Evolutionary conservation across 2,888 invertebrate species (phyloP).

Genomic region (Philereme transversata): DNA sequence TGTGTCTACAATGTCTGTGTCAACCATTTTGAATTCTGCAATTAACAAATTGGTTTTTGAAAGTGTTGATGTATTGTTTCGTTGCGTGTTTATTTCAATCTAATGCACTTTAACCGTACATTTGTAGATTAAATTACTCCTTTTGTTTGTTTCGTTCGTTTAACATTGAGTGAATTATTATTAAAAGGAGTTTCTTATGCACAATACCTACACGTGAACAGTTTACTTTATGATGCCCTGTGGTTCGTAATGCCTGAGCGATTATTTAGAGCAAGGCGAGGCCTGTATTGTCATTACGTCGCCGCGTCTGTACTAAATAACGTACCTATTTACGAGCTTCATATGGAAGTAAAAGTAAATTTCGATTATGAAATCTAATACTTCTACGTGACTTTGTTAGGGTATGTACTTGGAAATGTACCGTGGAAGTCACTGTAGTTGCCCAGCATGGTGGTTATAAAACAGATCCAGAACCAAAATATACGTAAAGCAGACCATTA

Average conservation of each 20-base stretch:
- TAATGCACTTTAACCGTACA: conserved; percentile 24
- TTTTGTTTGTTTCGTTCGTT: background rate
- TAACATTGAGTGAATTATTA: background rate
- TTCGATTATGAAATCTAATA: too few species aligned
- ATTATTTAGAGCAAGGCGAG: conserved; percentile 14
- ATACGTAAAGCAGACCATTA: too few species aligned
- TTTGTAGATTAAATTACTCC: conserved; percentile 23
- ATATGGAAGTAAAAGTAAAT: too few species aligned
- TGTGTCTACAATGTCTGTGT: conserved; percentile 46
- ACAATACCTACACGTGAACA: background rate
- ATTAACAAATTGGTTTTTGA: conserved; percentile 42
- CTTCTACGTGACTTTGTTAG: too few species aligned
- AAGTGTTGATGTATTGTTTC: conserved; percentile 19
- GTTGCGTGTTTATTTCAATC: conserved; percentile 34
- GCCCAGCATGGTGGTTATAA: too few species aligned
- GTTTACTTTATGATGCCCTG: conserved; percentile 3
- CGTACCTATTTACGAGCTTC: too few species aligned
- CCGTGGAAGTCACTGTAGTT: too few species aligned
- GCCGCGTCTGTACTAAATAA: too few species aligned
- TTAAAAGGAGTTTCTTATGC: background rate
- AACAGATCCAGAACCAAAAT: too few species aligned
- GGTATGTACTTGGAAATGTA: too few species aligned
- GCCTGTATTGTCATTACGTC: conserved; percentile 9
- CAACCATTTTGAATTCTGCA: conserved; percentile 56
- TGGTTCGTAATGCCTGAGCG: conserved; percentile 9